Base-by-base conservation (phyloP, 2,113 vertebrate genomes). In the Misgurnus anguillicaudatus region DNA sequence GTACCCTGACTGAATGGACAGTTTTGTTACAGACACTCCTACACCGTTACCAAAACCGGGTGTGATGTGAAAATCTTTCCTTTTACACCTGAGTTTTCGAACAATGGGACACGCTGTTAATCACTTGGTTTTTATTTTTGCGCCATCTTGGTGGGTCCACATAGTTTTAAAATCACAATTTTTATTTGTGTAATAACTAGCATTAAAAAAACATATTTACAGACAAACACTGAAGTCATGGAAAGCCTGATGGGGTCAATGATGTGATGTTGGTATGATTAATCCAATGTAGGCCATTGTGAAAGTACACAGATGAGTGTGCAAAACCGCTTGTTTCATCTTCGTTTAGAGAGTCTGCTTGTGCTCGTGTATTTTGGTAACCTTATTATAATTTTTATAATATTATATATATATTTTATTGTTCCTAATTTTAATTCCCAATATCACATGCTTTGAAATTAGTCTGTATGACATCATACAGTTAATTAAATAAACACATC, bases 141-240 rank as follows among this genome's bases (percentile, higher is more conserved):
- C 24, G 24, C 2, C 24, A 31, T 31, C 24, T 31, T 31, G 24
- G 24, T 31, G 24, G 24, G 24, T 31, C 24, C 24, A 31, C 24
- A 31, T 39, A 11, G 38, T 16, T 70, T 68, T 8, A 75, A 62
- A 48, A 51, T 61, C 53, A 45, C 31, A 6, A 38, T 19, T 58
- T 51, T 24, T n/a, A 2, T 69, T 72, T 60, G n/a, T 62, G 11
- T 65, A 9, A 57, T 63, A 60, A 53, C 71, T 7, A 38, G 76
- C 70, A 24, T 38, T n/a, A n/a, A 36, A 76, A 61, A 65, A 36
- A 71, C 68, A n/a, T 68, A 75, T 82, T 75, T 68, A 79, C 53
- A 45, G 21, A 51, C 17, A 55, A 75, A 53, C 80, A 77, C 74
- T 77, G 48, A 58, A 41, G 42, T 61, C 45, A 51, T 65, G 6